Evolutionary conservation across 1,140 invertebrate genomes (phyloP), one percentile per base, ranked within the genome.

Genomic region (Pachyrhynchus sulphureomaculatus): DNA sequence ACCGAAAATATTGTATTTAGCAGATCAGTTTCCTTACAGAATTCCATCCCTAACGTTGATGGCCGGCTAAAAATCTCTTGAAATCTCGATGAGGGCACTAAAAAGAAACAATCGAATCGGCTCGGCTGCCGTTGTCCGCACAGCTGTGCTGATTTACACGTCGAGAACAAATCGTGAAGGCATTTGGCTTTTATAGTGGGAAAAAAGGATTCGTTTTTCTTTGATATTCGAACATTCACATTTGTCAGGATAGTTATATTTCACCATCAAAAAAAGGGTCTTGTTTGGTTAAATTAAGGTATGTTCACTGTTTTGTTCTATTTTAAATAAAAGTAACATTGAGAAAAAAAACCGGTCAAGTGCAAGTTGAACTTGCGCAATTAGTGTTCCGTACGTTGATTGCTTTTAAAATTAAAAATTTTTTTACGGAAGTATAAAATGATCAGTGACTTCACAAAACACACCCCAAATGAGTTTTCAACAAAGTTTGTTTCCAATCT

Each of bases 1-100:
- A n/a, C 4, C 13, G 10, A 32, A 32, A 32, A 5, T 32, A 12
- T 32, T 32, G 5, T 6, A 32, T 5, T 41, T 41, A 41, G 18
- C 13, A 18, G 17, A 21, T n/a, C 3, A 12, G 13, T 36, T 36
- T 15, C 10, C 34, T 36, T 41, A 41, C 15, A 41, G 37, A 41
- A 41, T 18, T 41, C 17, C 37, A 18, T 17, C 17, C 37, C 37
- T 17, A 4, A 15, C 17, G 15, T 41, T 17, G 37, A 41, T n/a
- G 17, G 37, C 37, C 37, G 37, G 4, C 37, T 41, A 41, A 41
- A 41, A 3, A 41, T 10, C n/a, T 17, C n/a, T 41, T 17, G 37
- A 41, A 41, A 41, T 41, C 37, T 41, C 37, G 17, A 41, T 41
- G 37, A 41, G 37, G 37, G 37, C 37, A 41, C 37, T 41, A 41